These are phyloP conservation scores for Mechanitis messenoides DNA, from an alignment of 2,888 invertebrate species.

Conservation along the genomic window DNA sequence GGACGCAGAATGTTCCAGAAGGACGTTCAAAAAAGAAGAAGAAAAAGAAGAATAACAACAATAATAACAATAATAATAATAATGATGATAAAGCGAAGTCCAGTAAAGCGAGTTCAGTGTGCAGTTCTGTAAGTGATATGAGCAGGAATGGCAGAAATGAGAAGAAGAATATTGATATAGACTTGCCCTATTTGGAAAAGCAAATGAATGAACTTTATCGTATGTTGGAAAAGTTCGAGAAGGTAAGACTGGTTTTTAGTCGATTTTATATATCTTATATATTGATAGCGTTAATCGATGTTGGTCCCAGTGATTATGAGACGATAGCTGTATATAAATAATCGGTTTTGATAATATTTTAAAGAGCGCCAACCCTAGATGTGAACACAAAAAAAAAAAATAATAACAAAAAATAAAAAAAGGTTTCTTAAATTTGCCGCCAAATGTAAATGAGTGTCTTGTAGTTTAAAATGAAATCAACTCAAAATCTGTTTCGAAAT, in stretches of 20 bases:
- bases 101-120: constrained; percentile 54
- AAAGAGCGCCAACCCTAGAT: too few species aligned
- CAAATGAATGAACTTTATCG: constrained; percentile 74
- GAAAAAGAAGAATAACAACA: constrained; percentile 28
- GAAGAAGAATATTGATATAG: constrained; percentile 35
- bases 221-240: constrained; percentile 53
- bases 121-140: constrained; percentile 58
- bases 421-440: too few species aligned
- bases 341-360: too few species aligned
- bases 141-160: constrained; percentile 41
- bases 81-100: constrained; percentile 35
- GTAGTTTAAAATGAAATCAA: too few species aligned
- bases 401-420: too few species aligned
- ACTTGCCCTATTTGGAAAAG: constrained; percentile 68
- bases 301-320: too few species aligned
- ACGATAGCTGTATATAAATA: too few species aligned
- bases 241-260: constrained; percentile 36
- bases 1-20: constrained; percentile 7
- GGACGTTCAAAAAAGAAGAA: constrained; percentile 18
- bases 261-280: too few species aligned
- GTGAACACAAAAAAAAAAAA: too few species aligned
- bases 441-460: too few species aligned
- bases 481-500: too few species aligned
- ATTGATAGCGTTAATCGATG: too few species aligned
- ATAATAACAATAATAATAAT: constrained; percentile 22